Base-by-base conservation (phyloP, 2,113 vertebrate genomes). In the Pelobates fuscus region DNA sequence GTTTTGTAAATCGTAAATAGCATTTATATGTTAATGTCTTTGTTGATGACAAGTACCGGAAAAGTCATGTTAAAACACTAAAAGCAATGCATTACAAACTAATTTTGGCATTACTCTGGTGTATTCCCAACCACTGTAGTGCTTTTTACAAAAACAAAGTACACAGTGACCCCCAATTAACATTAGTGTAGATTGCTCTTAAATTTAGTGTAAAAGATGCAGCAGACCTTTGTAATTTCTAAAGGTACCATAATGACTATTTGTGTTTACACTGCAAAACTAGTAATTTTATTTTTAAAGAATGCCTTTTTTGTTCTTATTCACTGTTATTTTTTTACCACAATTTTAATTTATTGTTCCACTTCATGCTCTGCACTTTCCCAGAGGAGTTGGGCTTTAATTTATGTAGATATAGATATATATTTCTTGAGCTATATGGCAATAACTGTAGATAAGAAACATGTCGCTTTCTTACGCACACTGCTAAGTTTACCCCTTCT, bases 371-470 rank as follows among this genome's bases (percentile, higher is more conserved):
- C 52, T 23, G 8, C 20, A 55, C 4, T 21, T 55, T 55, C n/a
- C 24, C 25, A 67, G n/a, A 49, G 8, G 25, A 27, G 46, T 24
- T 30, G 25, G 14, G 44, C 15, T 62, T 71, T 71, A 49, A 15
- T 61, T 61, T 20, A 2, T 44, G 14, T n/a, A n/a, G n/a, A n/a
- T n/a, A n/a, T n/a, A n/a, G n/a, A n/a, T n/a, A n/a, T n/a, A n/a
- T n/a, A n/a, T 29, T 17, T 64, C 44, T 54, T 27, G 29, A 24
- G 12, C 44, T 67, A 67, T 58, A 52, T 61, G 65, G 73, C 64
- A 77, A 77, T 77, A 77, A 77, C 10, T 61, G 49, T 20, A 76
- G 43, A 44, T 12, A 67, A 21, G 1, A 67, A 17, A 59, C n/a
- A n/a, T n/a, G n/a, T n/a, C n/a, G n/a, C n/a, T n/a, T n/a, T n/a